Evolutionary conservation across 1,140 invertebrate species (phyloP).

Genomic region (Eciton burchellii): DNA sequence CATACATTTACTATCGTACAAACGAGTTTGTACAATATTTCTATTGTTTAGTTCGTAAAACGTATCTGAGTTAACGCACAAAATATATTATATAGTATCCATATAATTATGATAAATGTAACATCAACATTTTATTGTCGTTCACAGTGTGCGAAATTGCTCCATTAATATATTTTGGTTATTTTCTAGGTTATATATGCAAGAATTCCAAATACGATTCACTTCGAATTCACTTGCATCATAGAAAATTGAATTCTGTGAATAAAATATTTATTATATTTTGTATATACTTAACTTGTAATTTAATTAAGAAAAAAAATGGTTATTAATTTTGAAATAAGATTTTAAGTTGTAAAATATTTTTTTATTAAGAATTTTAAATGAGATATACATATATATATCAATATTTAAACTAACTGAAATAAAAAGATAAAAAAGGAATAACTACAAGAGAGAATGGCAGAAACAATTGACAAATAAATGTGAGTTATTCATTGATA

Average conservation of each 20-base stretch:
- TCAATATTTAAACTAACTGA: background rate
- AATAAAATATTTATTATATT: no score
- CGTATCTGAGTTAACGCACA: background rate
- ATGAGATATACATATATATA: background rate
- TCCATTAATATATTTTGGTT: background rate
- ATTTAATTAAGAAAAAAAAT: no score
- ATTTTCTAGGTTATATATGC: conserved; percentile 32
- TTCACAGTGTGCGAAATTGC: background rate
- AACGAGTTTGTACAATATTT: background rate
- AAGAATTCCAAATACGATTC: background rate
- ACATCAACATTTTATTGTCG: background rate
- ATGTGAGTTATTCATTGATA: background rate
- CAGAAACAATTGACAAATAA: background rate
- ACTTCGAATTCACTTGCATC: no score
- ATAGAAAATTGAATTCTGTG: no score
- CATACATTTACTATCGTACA: background rate
- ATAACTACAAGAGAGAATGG: background rate
- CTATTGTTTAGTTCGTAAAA: background rate
- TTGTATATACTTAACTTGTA: no score
- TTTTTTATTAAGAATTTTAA: no score
- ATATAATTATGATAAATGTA: background rate
- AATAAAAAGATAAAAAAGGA: background rate
- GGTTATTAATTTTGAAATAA: no score
- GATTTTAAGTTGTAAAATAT: no score
- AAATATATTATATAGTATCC: background rate